Conservation (phyloP, 2,113 vertebrate genomes). For the Tympanuchus pallidicinctus region DNA sequence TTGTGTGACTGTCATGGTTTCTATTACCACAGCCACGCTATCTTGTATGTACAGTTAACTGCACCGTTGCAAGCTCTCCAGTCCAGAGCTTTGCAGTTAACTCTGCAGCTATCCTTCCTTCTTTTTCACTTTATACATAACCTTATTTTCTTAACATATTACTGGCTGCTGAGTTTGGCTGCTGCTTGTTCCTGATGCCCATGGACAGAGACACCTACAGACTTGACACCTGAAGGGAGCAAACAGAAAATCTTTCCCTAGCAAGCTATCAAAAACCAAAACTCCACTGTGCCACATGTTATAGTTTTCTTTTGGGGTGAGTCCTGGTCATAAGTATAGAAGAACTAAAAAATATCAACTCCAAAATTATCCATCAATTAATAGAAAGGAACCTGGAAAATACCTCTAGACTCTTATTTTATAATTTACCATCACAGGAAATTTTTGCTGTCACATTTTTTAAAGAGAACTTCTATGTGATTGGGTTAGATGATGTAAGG, state of each 20-base stretch:
- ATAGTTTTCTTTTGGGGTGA: not conserved
- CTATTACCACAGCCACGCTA: not conserved
- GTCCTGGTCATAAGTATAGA: not conserved
- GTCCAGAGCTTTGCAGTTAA: not conserved
- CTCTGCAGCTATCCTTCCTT: not conserved
- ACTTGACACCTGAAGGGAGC: not conserved
- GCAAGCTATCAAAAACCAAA: not conserved
- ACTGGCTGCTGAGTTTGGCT: slow-evolving; percentile 6
- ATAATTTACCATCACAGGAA: not conserved
- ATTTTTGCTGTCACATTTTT: not conserved
- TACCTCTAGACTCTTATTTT: not conserved
- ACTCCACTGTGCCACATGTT: not conserved
- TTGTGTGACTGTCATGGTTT: not conserved
- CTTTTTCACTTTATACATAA: not conserved
- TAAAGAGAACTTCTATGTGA: not conserved
- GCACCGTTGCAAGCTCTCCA: accelerated
- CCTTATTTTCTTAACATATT: not conserved
- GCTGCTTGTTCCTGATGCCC: not conserved
- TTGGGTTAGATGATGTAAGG: accelerated
- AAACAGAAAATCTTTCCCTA: slow-evolving; percentile 27
- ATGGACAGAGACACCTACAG: not conserved
- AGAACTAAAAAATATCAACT: not conserved
- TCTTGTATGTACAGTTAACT: not conserved
- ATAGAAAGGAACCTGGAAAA: not conserved
- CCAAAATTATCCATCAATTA: not conserved